A percentile compares a stretch with the other conserved stretches of the same genome.
Conservation (phyloP, 1,140 invertebrate species). For the Pararge aegeria region DNA sequence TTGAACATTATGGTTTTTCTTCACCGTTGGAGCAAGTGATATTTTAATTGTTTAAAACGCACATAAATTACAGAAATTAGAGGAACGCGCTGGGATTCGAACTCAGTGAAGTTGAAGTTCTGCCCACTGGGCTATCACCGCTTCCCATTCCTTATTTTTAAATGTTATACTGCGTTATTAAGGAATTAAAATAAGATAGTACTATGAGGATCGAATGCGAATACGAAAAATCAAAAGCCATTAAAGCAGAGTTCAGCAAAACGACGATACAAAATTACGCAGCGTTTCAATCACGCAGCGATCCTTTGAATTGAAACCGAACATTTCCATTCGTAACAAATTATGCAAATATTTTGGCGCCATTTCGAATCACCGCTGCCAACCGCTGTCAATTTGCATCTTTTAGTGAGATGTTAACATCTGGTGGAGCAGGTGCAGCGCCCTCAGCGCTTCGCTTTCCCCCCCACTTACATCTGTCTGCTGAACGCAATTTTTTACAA, state of each 20-base stretch:
- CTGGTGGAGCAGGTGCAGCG: constrained; percentile 38
- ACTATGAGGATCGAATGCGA: neutral
- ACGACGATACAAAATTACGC: constrained; percentile 29
- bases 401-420: constrained; percentile 65
- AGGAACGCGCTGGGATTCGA: too few relatives aligned
- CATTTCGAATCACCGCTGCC: constrained; percentile 69
- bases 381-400: constrained; percentile 75
- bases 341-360: constrained; percentile 70
- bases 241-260: constrained; percentile 17
- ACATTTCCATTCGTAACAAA: constrained; percentile 56
- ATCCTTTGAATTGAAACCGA: constrained; percentile 51
- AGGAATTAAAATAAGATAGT: too few relatives aligned
- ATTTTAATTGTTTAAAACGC: too few relatives aligned
- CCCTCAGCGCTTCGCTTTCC: constrained; percentile 32
- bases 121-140: too few relatives aligned
- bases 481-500: constrained; percentile 19
- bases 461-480: constrained; percentile 10
- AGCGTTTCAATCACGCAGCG: constrained; percentile 49
- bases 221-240: constrained; percentile 18
- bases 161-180: too few relatives aligned
- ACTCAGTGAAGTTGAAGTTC: too few relatives aligned
- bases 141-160: too few relatives aligned
- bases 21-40: too few relatives aligned
- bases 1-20: too few relatives aligned
- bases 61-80: too few relatives aligned